Evolutionary conservation across 2,113 vertebrate genomes (phyloP).

Genomic region (Serilophus lunatus): DNA sequence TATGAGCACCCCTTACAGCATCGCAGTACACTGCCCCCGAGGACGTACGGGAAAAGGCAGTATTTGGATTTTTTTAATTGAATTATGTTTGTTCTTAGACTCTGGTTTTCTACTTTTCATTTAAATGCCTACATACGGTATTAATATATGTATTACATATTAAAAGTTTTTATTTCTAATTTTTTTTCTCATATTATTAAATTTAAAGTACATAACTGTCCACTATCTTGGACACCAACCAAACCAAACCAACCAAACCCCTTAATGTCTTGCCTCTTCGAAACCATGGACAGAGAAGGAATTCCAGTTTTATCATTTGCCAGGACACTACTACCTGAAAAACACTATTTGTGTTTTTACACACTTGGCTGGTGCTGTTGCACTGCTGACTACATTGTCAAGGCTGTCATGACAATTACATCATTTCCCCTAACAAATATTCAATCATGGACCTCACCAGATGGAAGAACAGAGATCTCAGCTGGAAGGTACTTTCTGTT

Average conservation of each 20-base stretch:
- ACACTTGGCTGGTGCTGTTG: background rate
- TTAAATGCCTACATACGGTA: too few species aligned
- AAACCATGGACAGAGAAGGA: background rate
- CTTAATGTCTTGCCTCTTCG: background rate
- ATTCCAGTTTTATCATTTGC: background rate
- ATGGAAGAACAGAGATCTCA: background rate
- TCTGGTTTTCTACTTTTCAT: too few species aligned
- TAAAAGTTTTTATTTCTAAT: too few species aligned
- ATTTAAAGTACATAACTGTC: too few species aligned
- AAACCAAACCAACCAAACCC: background rate
- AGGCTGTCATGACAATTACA: background rate
- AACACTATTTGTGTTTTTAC: background rate
- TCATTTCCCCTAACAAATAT: background rate
- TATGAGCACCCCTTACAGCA: too few species aligned
- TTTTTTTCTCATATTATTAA: too few species aligned
- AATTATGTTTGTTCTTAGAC: too few species aligned
- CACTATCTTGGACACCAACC: too few species aligned
- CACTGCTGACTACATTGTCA: background rate
- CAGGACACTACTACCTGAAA: background rate
- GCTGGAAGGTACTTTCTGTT: fast-evolving
- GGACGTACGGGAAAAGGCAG: too few species aligned
- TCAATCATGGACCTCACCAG: background rate
- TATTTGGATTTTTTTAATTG: too few species aligned
- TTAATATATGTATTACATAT: too few species aligned
- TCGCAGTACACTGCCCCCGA: too few species aligned